Evolutionary conservation across 2,888 invertebrate genomes (phyloP).

Genomic region (Alviniconcha strummeri): DNA sequence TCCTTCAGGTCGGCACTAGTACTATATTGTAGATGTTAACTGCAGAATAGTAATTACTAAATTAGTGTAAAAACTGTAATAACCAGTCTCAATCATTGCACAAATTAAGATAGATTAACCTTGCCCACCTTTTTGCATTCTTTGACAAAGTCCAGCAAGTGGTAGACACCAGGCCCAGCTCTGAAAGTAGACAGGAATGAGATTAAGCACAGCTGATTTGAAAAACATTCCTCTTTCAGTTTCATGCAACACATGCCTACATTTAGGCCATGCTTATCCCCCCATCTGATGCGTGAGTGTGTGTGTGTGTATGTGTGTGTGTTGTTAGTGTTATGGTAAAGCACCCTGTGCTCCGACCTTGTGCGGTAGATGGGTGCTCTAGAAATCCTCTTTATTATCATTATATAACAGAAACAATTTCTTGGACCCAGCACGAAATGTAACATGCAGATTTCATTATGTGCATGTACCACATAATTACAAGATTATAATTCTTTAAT

Average conservation of each 20-base stretch:
- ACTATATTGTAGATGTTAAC: too few species aligned
- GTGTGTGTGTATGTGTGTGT: not conserved
- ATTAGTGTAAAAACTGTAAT: too few species aligned
- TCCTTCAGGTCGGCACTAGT: too few species aligned
- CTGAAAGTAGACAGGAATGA: slow-evolving; percentile 44
- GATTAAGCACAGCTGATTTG: not conserved
- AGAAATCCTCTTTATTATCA: too few species aligned
- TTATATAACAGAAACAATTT: too few species aligned
- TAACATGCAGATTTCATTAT: not conserved
- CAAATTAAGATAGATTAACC: too few species aligned
- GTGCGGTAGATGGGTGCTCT: too few species aligned
- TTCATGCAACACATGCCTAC: not conserved
- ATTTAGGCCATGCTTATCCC: not conserved
- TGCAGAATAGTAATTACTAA: too few species aligned
- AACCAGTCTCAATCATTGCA: too few species aligned
- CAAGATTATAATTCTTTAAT: not conserved
- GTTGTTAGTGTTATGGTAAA: not conserved
- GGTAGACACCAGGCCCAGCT: slow-evolving; percentile 54
- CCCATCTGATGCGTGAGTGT: not conserved
- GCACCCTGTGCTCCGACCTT: too few species aligned
- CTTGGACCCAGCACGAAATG: too few species aligned
- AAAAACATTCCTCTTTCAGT: not conserved
- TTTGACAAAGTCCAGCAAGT: slow-evolving; percentile 55
- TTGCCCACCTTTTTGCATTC: slow-evolving; percentile 58
- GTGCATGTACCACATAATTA: not conserved